Conservation (phyloP, 2,113 vertebrate genomes). For the Pseudorectes ferrugineus region DNA sequence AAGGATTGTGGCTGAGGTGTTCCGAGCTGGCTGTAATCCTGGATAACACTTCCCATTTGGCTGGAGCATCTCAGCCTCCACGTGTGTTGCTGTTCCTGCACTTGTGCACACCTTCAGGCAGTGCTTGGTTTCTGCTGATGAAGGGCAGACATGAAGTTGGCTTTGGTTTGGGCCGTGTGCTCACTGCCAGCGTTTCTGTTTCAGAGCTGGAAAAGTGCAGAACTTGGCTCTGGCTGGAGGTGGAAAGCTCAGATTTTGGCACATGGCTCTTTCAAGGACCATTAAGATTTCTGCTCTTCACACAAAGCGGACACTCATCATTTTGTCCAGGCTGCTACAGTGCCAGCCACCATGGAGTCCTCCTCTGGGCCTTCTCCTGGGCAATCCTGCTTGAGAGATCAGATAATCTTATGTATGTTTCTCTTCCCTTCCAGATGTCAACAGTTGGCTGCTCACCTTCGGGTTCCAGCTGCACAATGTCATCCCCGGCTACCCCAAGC, state of each 20-base stretch:
- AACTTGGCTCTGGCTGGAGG: background rate
- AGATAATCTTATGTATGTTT: constrained; percentile 14
- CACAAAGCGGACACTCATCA: background rate
- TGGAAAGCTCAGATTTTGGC: background rate
- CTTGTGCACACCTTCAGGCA: background rate
- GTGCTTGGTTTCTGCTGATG: background rate
- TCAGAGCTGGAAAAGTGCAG: background rate
- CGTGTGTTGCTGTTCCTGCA: background rate
- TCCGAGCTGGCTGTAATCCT: background rate
- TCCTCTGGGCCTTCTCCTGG: background rate
- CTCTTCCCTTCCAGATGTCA: constrained; percentile 84
- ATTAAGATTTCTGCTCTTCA: background rate
- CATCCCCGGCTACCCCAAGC: constrained; percentile 93
- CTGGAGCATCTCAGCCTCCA: background rate
- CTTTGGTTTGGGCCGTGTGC: background rate
- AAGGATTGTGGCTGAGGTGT: background rate
- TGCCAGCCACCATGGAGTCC: background rate
- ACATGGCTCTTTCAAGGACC: background rate
- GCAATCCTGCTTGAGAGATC: background rate
- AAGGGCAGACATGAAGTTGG: background rate
- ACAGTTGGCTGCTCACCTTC: constrained; percentile 98
- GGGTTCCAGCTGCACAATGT: constrained; percentile 98
- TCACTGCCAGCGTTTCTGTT: background rate
- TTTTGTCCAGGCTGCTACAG: background rate
- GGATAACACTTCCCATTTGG: background rate